Evolutionary conservation across 2,113 vertebrate species (phyloP), one percentile per base, ranked within the genome.

Genomic region (Mormyrus lacerda): DNA sequence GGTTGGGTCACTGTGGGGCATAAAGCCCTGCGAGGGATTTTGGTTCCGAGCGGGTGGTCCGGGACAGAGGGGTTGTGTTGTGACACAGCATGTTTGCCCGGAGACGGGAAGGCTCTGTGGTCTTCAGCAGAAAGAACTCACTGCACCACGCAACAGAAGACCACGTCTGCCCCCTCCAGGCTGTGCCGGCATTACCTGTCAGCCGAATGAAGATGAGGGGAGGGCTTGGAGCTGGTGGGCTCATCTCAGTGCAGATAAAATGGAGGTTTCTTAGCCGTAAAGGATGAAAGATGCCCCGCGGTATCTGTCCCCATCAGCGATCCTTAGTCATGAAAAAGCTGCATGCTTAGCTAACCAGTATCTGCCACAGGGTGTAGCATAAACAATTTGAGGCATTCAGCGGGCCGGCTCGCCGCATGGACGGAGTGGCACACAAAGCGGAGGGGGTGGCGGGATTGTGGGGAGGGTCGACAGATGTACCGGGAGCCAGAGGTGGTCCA

Each of bases 31-130:
- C 90, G 93, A 95, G 95, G 93, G 94, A 95, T 93, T 94, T 89
- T 83, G n/a, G 91, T 91, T 91, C 95, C 0, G 94, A 92, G 94
- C 97, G 96, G 96, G 96, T 97, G 96, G 96, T 96, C 96, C 19
- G 87, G 42, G 24, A 86, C 45, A 48, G 87, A 76, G 50, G 93
- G 88, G 76, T 90, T 90, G 90, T 91, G 91, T 92, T 93, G 93
- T 93, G 93, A 93, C 93, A 93, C 92, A 93, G 93, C 93, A 94
- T 91, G 91, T 93, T 91, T 76, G 53, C n/a, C 53, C 58, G 24
- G 85, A 85, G 89, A 50, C 50, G 85, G 61, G 76, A 58, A 42
- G 44, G 89, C 89, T 89, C 88, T 31, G 47, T 84, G 90, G 88
- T 48, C 44, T 85, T 10, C 73, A 42, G 11, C 13, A 87, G 76